phyloP scores from a whole-genome alignment of 2,797 vertebrate species.

The Antennarius maculatus region DNA sequence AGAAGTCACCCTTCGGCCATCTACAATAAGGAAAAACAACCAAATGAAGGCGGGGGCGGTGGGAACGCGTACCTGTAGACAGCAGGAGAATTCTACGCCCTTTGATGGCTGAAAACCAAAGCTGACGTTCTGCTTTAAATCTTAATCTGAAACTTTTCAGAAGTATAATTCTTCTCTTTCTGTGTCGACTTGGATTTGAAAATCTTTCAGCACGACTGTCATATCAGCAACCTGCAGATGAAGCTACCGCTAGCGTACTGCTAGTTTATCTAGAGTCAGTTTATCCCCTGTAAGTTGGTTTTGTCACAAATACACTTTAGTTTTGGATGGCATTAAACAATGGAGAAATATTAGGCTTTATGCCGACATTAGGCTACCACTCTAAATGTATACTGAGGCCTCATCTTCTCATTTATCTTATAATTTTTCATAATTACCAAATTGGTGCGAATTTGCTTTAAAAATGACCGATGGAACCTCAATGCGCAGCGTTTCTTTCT shows the following conservation, averaged over 20 bases:
- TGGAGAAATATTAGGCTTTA: too few relatives aligned
- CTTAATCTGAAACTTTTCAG: neutral
- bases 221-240: neutral
- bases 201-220: neutral
- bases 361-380: neutral
- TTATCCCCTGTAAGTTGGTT: too few relatives aligned
- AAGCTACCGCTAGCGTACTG: too few relatives aligned
- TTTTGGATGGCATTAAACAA: neutral
- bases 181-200: neutral
- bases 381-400: neutral
- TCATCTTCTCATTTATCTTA: neutral
- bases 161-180: neutral
- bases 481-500: slow-evolving; percentile 10
- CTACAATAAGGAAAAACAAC: slow-evolving; percentile 25
- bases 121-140: neutral
- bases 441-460: slow-evolving; percentile 5
- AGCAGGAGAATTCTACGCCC: slow-evolving; percentile 6
- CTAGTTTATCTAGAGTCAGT: too few relatives aligned
- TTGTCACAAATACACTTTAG: neutral
- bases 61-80: slow-evolving; percentile 26
- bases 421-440: neutral
- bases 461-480: slow-evolving; percentile 2
- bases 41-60: slow-evolving; percentile 20
- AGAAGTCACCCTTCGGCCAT: slow-evolving; percentile 11
- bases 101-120: slow-evolving; percentile 1